Evolutionary conservation across 30 jellyfish, hydroid and myxozoan species (phyloP).

Genomic region (Aurelia aurita): DNA sequence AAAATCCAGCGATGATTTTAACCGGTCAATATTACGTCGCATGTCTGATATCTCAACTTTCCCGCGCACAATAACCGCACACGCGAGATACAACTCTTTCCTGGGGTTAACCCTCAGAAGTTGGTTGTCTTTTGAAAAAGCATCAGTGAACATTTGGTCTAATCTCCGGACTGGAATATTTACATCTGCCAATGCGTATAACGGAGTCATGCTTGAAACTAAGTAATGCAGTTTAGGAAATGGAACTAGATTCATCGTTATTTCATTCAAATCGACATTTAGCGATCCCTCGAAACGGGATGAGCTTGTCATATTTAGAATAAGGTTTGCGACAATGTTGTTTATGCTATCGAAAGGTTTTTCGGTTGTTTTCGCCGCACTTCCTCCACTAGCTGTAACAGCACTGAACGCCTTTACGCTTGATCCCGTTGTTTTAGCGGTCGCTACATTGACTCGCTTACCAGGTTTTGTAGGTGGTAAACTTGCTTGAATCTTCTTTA

Average conservation of each 20-base stretch:
- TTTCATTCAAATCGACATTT: constrained; percentile 92
- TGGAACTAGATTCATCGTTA: constrained; percentile 91
- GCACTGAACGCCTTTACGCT: constrained; percentile 47
- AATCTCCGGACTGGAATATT: constrained; percentile 72
- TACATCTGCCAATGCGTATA: constrained; percentile 76
- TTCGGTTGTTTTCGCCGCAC: constrained; percentile 39
- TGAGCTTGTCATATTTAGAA: constrained; percentile 85
- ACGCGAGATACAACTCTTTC: constrained; percentile 88
- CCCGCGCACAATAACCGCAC: constrained; percentile 91
- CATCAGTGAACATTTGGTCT: constrained; percentile 97
- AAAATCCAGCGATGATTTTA: constrained; percentile 71
- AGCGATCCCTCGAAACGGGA: constrained; percentile 94
- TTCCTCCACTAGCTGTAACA: constrained; percentile 56
- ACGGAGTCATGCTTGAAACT: constrained; percentile 94
- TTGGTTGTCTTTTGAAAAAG: constrained; percentile 87
- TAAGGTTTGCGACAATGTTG: constrained; percentile 86
- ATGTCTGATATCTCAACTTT: constrained; percentile 91
- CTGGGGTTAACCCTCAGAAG: constrained; percentile 86
- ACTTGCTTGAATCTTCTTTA: constrained; percentile 63
- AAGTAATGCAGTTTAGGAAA: constrained; percentile 93
- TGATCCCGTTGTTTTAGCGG: constrained; percentile 19
- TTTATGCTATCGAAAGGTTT: constrained; percentile 89
- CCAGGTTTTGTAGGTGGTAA: constrained; percentile 72
- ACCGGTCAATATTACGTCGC: constrained; percentile 89
- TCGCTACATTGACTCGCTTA: constrained; percentile 51